A percentile compares a stretch with the other conserved stretches of the same genome.
These are phyloP conservation scores for Channa striata DNA, from an alignment of 2,797 vertebrate species.

Conservation along the genomic window DNA sequence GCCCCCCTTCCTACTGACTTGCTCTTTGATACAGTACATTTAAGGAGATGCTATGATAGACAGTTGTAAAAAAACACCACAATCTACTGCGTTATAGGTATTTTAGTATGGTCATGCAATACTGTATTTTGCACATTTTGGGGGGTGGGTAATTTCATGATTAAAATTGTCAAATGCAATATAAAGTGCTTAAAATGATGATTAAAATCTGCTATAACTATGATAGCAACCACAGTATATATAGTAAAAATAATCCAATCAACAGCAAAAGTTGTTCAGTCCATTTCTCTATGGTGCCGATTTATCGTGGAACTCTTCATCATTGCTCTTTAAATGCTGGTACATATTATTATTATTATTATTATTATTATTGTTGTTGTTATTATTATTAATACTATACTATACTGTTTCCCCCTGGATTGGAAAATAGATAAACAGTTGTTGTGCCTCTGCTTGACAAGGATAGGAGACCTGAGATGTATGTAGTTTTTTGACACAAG, in stretches of 20 bases:
- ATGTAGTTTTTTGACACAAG: constrained; percentile 48
- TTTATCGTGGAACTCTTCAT: constrained; percentile 35
- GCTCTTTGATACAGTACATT: constrained; percentile 6
- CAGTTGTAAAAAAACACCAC: constrained; percentile 20
- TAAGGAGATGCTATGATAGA: constrained; percentile 17
- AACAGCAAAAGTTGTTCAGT: constrained; percentile 45
- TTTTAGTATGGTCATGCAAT: constrained; percentile 54
- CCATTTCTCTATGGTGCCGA: constrained; percentile 61
- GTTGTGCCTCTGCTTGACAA: constrained; percentile 36
- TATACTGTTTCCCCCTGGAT: constrained; percentile 14
- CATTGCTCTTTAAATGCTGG: constrained; percentile 56
- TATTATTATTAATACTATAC: neutral
- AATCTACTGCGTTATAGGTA: constrained; percentile 18
- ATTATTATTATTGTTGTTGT: constrained; percentile 1
- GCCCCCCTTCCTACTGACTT: neutral
- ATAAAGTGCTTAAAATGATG: constrained; percentile 23
- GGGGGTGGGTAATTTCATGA: constrained; percentile 24
- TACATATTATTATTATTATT: constrained; percentile 49
- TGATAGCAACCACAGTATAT: constrained; percentile 3
- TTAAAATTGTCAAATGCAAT: constrained; percentile 49
- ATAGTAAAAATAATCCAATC: constrained; percentile 38
- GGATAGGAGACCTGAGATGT: constrained; percentile 38
- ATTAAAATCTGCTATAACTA: constrained; percentile 40
- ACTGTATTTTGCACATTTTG: constrained; percentile 62
- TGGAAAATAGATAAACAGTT: constrained; percentile 40